Percentiles rank a stretch among this genome's conserved stretches.
These are phyloP conservation scores for Sciurus niger DNA, from an alignment of 2,113 vertebrate genomes.

Conservation along the genomic window DNA sequence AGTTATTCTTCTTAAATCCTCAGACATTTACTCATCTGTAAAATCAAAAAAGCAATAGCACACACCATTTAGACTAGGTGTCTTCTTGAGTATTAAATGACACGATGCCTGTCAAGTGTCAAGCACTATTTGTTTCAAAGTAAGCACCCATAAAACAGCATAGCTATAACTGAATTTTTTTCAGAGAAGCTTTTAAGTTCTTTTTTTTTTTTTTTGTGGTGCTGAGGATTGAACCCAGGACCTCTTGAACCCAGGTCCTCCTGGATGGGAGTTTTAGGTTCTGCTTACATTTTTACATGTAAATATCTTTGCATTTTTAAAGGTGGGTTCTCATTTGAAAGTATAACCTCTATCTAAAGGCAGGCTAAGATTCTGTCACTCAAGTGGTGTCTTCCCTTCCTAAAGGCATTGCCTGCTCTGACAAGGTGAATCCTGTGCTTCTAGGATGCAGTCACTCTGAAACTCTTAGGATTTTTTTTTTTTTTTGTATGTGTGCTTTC, in stretches of 20 bases:
- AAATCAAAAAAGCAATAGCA: not conserved
- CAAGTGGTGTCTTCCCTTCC: not conserved
- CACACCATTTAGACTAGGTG: not conserved
- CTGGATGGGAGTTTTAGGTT: not conserved
- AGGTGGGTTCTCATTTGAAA: not conserved
- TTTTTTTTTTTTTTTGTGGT: too few relatives aligned
- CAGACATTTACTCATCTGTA: not conserved
- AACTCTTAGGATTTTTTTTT: not conserved
- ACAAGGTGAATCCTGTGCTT: not conserved
- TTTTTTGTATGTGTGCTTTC: not conserved
- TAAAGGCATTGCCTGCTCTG: not conserved
- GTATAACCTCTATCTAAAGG: not conserved
- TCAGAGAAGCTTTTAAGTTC: not conserved
- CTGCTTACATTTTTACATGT: not conserved
- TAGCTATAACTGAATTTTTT: not conserved
- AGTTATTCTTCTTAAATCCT: not conserved
- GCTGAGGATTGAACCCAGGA: too few relatives aligned
- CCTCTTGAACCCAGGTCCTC: too few relatives aligned
- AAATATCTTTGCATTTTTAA: not conserved
- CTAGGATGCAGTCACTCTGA: not conserved
- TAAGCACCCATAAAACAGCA: not conserved
- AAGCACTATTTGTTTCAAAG: not conserved
- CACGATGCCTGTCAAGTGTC: not conserved
- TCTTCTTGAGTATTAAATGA: not conserved
- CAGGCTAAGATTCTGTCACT: not conserved